Base-by-base conservation (phyloP, 2,797 vertebrate genomes). In the Spondyliosoma cantharus region DNA sequence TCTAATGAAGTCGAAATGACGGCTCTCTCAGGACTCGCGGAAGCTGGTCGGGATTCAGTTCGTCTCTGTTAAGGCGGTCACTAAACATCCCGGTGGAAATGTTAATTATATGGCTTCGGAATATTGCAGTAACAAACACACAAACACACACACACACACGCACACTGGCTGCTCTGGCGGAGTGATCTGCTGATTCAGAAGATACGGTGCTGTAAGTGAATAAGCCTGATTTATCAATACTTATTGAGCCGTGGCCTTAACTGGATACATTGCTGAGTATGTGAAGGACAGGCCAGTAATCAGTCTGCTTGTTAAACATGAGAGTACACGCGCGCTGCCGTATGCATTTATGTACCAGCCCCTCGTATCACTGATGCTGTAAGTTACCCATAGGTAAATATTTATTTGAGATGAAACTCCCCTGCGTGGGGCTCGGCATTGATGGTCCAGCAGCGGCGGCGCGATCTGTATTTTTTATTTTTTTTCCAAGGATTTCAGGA, bases 11-110 rank as follows among this genome's bases (percentile, higher is more conserved):
- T 56, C 43, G 32, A 75, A 76, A 67, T 56, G 67, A 87, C 81
- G 80, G 56, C 37, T 74, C 89, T 85, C 83, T 0, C 45, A 53
- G 83, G 86, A 80, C 68, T 48, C 27, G 56, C 64, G 27, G 67
- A 81, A 81, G 79, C 69, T 54, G 53, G 67, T 45, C 27, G 24
- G 67, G 78, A 85, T 75, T 85, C 82, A 65, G 81, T 62, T 24
- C 49, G 22, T 70, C 80, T 86, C 77, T 74, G 76, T 90, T 90
- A 90, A 89, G 80, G 71, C 45, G 85, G 88, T 80, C 88, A 76
- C 81, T 74, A 62, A 88, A 67, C 72, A 60, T 86, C 87, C 85
- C 82, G 8, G 53, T 56, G 82, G 86, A 85, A 71, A 85, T 43
- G 81, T 65, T 85, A 80, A 89, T 89, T 79, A 83, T 42, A 25